Evolutionary conservation across 2,113 vertebrate genomes (phyloP), one percentile per base, ranked within the genome.

Genomic region (Apistogramma diplotaenia): DNA sequence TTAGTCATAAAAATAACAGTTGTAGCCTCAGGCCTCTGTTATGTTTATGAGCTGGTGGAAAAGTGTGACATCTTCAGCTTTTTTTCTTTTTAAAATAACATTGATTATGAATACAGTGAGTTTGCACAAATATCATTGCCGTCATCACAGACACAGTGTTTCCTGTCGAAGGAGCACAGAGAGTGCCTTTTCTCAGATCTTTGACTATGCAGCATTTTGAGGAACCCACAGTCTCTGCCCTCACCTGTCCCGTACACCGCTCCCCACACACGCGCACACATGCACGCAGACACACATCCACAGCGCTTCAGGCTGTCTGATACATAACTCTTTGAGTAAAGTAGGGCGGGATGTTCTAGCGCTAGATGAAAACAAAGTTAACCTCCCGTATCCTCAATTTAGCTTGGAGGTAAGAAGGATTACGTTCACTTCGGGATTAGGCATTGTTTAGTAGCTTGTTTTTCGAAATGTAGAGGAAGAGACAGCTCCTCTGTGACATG

Each of bases 261-360:
- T 53, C 29, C 40, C 65, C 25, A 46, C 10, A 79, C 62, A 9
- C 3, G 33, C 15, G 77, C 43, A 25, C 57, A 43, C 79, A 78
- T 21, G 27, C n/a, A 54, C 49, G 35, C 46, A 72, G 11, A 15
- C 27, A 43, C 40, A 29, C 62, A 80, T 37, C 62, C 76, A 67
- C 40, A 58, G 53, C 3, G 23, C 82, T 81, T 46, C 53, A 77
- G 57, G 54, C 51, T 19, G 60, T 79, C 85, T 87, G 89, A 92
- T 91, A 90, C 92, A 92, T 89, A 93, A 92, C 91, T 90, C 85
- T 91, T 55, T 35, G 82, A 81, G 87, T 73, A 93, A 97, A 96
- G 87, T 94, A 96, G 96, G 94, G 81, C 96, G 90, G 93, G 95
- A 95, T 96, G 95, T 96, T 96, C 95, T 94, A 91, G 90, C 87